phyloP scores from a whole-genome alignment of 2,797 vertebrate genomes.

The Coendou prehensilis region DNA sequence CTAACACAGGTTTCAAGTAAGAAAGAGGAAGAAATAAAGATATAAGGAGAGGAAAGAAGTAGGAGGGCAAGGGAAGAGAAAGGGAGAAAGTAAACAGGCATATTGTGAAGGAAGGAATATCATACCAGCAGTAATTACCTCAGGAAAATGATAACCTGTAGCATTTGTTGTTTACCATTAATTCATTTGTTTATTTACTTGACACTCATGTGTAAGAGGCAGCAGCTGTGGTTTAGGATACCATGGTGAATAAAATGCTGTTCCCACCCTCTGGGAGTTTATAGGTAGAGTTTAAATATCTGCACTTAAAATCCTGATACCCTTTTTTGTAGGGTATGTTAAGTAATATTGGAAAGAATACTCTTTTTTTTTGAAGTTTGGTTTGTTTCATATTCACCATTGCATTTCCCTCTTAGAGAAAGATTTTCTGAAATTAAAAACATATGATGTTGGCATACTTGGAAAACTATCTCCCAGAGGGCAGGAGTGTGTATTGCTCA shows the following conservation, averaged over 20 bases:
- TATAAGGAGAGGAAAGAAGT: constrained; percentile 27
- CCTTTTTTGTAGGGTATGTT: constrained; percentile 31
- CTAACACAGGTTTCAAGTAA: constrained; percentile 51
- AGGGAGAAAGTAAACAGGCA: background rate
- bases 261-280: background rate
- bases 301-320: constrained; percentile 54
- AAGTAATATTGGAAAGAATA: constrained; percentile 38
- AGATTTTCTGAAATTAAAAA: constrained; percentile 12
- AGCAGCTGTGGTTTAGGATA: constrained; percentile 32
- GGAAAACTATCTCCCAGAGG: background rate
- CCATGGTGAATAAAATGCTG: background rate
- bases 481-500: background rate
- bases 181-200: background rate
- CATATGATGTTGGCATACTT: background rate
- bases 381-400: constrained; percentile 26
- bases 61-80: background rate
- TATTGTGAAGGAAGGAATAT: constrained; percentile 44
- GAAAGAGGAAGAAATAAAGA: background rate
- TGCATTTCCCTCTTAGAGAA: constrained; percentile 32
- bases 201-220: background rate
- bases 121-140: background rate
- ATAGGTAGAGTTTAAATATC: constrained; percentile 17
- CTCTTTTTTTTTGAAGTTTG: constrained; percentile 42
- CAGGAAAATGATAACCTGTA: background rate
- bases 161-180: background rate